A percentile compares a stretch with the other conserved stretches of the same genome.
Evolutionary conservation across 64 coral and sea anemone species (phyloP).

Genomic region (Pocillopora verrucosa): DNA sequence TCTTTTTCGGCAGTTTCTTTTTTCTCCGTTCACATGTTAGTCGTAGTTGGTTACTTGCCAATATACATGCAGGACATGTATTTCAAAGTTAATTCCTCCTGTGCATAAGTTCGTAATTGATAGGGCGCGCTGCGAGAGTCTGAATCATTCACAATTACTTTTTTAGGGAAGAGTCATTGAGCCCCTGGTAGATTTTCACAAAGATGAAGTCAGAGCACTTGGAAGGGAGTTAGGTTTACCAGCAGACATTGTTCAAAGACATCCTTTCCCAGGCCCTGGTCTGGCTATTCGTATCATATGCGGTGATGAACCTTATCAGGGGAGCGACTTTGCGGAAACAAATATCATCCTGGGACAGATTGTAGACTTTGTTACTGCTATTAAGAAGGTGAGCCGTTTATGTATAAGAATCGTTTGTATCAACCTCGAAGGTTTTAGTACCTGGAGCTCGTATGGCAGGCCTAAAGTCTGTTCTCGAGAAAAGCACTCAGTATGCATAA

Average conservation of each 20-base stretch:
- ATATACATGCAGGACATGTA: too few species aligned
- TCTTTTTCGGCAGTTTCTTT: too few species aligned
- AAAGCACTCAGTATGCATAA: too few species aligned
- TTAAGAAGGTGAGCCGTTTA: conserved; percentile 29
- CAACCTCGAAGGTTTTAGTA: too few species aligned
- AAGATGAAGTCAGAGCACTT: conserved; percentile 96
- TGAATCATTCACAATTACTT: not conserved
- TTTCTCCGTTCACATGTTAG: too few species aligned
- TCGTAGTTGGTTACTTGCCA: too few species aligned
- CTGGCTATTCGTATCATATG: conserved; percentile 94
- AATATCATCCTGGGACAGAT: conserved; percentile 94
- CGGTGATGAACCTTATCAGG: conserved; percentile 86
- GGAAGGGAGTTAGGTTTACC: conserved; percentile 89
- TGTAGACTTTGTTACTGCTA: conserved; percentile 79
- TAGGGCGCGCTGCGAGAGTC: too few species aligned
- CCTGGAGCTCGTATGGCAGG: too few species aligned
- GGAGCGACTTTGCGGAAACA: conserved; percentile 86
- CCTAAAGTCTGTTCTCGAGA: too few species aligned
- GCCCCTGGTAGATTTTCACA: conserved; percentile 96
- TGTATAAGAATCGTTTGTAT: not conserved
- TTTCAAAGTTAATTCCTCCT: too few species aligned
- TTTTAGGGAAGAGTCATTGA: conserved; percentile 92
- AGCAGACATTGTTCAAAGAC: conserved; percentile 79
- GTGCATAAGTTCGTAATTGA: too few species aligned
- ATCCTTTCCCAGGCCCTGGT: conserved; percentile 98